Percentiles rank a stretch among this genome's conserved stretches.
Conservation (phyloP, 2,113 vertebrate genomes). For the Willisornis vidua region DNA sequence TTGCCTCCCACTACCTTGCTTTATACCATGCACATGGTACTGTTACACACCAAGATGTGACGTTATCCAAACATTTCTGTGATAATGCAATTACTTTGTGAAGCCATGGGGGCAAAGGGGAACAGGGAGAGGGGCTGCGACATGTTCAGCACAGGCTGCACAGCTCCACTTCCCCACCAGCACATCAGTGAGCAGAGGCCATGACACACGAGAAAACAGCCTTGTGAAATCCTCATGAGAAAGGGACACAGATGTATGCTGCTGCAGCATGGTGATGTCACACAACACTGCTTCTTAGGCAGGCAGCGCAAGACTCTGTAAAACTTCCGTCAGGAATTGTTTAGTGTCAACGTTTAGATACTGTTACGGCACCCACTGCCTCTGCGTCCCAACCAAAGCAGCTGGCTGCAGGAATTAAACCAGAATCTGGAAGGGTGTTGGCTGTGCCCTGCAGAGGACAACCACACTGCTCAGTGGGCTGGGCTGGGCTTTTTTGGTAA, state of each 20-base stretch:
- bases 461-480: neutral
- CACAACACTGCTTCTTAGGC: neutral
- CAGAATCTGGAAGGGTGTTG: neutral
- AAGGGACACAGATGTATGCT: rapidly evolving
- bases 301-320: rapidly evolving
- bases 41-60: neutral
- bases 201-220: neutral
- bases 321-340: neutral
- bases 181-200: neutral
- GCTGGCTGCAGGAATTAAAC: neutral
- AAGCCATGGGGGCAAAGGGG: neutral
- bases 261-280: neutral
- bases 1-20: neutral
- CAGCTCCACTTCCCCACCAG: neutral
- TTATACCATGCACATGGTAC: neutral
- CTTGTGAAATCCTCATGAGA: neutral
- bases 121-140: rapidly evolving
- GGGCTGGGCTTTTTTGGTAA: neutral
- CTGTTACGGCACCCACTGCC: neutral
- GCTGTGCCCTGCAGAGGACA: neutral
- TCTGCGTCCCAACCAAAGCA: neutral
- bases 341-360: neutral
- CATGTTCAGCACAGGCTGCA: rapidly evolving
- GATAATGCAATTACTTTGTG: neutral
- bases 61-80: neutral